Evolutionary conservation across 2,888 invertebrate genomes (phyloP).

Genomic region (Colletes collaris): DNA sequence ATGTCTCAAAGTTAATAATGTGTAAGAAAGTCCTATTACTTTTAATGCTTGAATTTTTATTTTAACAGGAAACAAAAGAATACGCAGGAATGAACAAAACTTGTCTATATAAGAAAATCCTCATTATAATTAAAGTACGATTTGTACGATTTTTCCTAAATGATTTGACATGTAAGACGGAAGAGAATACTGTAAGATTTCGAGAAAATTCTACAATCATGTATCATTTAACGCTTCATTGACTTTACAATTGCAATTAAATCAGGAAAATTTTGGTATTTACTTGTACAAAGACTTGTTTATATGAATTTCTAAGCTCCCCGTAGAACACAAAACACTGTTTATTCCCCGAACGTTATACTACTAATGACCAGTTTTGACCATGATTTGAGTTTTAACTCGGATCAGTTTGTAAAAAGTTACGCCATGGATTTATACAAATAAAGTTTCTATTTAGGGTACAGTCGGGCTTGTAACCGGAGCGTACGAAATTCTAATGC

Average conservation of each 20-base stretch:
- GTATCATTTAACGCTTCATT: slow-evolving; percentile 46
- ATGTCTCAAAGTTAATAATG: slow-evolving; percentile 78
- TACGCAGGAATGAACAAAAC: slow-evolving; percentile 24
- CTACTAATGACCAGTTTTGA: slow-evolving; percentile 52
- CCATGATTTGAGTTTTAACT: slow-evolving; percentile 32
- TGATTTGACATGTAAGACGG: slow-evolving; percentile 25
- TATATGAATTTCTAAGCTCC: slow-evolving; percentile 59
- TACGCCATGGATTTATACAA: slow-evolving; percentile 37
- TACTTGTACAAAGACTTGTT: slow-evolving; percentile 57
- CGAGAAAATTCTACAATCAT: slow-evolving; percentile 25
- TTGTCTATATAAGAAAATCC: slow-evolving; percentile 38
- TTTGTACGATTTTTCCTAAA: slow-evolving; percentile 38
- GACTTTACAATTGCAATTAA: slow-evolving; percentile 42
- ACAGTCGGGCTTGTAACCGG: slow-evolving; percentile 32
- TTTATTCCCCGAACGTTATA: slow-evolving; percentile 62
- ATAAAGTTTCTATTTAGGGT: slow-evolving; percentile 51
- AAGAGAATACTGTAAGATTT: slow-evolving; percentile 27
- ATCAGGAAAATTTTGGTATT: slow-evolving; percentile 50
- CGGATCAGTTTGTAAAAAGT: slow-evolving; percentile 46
- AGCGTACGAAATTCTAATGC: slow-evolving; percentile 36
- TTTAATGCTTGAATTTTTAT: slow-evolving; percentile 53
- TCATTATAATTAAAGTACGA: slow-evolving; percentile 34
- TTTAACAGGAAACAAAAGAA: slow-evolving; percentile 37
- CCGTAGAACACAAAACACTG: slow-evolving; percentile 62
- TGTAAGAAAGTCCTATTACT: slow-evolving; percentile 39